Conservation (phyloP, 2,797 vertebrate genomes). For the Myotis pilosus region DNA sequence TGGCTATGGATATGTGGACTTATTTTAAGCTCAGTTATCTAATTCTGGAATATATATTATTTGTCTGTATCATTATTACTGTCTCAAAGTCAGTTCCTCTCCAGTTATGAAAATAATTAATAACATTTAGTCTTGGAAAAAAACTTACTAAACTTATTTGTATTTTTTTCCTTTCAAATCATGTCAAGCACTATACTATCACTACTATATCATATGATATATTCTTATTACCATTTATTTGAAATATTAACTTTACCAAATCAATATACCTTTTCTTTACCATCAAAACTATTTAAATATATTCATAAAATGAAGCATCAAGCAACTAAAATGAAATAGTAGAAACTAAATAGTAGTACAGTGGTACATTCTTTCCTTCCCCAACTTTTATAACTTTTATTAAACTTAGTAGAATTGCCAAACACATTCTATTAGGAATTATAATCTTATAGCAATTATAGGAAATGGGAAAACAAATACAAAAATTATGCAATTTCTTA, state of each 20-base stretch:
- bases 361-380: background rate
- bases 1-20: background rate
- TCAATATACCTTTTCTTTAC: background rate
- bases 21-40: background rate
- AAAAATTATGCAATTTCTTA: background rate
- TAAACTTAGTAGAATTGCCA: constrained; percentile 31
- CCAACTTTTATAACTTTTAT: constrained; percentile 29
- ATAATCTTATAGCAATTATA: constrained; percentile 40
- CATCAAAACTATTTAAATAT: background rate
- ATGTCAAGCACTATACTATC: background rate
- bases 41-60: background rate
- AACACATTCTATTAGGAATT: constrained; percentile 3
- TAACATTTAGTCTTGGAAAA: constrained; percentile 29
- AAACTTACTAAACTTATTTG: constrained; percentile 1
- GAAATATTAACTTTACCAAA: constrained; percentile 44
- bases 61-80: background rate
- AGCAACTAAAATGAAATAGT: constrained; percentile 17
- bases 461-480: background rate
- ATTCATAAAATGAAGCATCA: background rate
- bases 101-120: background rate
- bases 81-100: background rate
- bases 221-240: background rate
- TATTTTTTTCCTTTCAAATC: background rate
- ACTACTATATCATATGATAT: background rate
- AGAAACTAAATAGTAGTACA: background rate